Conservation (phyloP, 2,797 vertebrate genomes). For the Onychomys leucogaster region DNA sequence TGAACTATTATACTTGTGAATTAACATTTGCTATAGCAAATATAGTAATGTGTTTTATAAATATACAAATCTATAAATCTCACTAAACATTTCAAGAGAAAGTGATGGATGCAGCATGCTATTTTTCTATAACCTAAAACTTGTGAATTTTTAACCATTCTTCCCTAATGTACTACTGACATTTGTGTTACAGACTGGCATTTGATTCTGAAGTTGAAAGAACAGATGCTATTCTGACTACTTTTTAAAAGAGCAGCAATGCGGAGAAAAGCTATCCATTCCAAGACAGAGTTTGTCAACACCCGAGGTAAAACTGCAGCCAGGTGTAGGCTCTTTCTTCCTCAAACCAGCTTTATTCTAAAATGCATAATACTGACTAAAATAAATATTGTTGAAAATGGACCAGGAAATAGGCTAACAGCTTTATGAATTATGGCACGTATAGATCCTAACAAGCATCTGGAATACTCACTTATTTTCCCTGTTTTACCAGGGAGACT, state of each 20-base stretch:
- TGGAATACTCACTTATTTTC: not conserved
- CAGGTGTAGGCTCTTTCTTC: not conserved
- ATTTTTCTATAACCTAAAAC: not conserved
- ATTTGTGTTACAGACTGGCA: not conserved
- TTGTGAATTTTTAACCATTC: not conserved
- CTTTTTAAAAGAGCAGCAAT: not conserved
- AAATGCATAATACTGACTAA: not conserved
- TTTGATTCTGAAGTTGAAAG: not conserved
- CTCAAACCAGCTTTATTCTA: not conserved
- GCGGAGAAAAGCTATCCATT: not conserved
- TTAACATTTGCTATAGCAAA: slow-evolving; percentile 35
- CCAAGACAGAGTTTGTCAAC: not conserved
- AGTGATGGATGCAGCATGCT: not conserved
- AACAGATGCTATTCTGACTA: not conserved
- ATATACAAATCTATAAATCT: not conserved
- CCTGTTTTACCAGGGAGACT: not conserved
- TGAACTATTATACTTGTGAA: not conserved
- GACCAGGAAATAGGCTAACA: not conserved
- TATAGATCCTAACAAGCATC: not conserved
- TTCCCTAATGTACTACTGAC: not conserved
- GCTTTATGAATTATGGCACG: not conserved
- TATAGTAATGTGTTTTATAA: slow-evolving; percentile 18
- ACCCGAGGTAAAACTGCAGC: not conserved
- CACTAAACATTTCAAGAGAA: not conserved
- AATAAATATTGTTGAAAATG: not conserved